A percentile compares a stretch with the other conserved stretches of the same genome.
Evolutionary conservation across 2,113 vertebrate species (phyloP).

Genomic region (Rhynchomys soricoides): DNA sequence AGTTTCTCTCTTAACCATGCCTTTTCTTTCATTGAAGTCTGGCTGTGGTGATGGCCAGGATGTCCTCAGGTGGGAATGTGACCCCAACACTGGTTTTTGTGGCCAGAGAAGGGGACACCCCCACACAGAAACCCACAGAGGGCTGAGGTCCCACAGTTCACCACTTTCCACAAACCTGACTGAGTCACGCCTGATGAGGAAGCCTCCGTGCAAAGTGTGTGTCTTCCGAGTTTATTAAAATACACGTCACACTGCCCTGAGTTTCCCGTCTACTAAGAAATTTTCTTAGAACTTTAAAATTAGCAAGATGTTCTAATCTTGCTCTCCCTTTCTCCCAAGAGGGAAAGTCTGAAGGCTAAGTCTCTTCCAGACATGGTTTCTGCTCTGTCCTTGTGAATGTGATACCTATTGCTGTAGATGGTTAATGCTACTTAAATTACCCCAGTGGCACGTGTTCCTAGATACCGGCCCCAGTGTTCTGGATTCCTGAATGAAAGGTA

Average conservation of each 20-base stretch:
- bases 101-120: rapidly evolving
- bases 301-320: not conserved
- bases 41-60: not conserved
- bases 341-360: not conserved
- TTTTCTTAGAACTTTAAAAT: not conserved
- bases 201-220: not conserved
- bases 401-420: too few relatives aligned
- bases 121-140: not conserved
- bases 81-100: rapidly evolving
- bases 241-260: not conserved
- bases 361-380: not conserved
- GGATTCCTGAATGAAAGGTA: too few relatives aligned
- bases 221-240: not conserved
- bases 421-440: too few relatives aligned
- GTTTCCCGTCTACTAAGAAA: not conserved
- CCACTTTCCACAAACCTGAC: not conserved
- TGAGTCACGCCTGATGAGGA: not conserved
- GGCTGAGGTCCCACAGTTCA: not conserved
- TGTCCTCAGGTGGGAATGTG: not conserved
- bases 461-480: too few relatives aligned
- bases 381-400: not conserved
- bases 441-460: too few relatives aligned
- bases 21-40: not conserved
- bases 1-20: not conserved
- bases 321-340: not conserved